These are phyloP conservation scores for Dipodomys merriami DNA, from an alignment of 2,113 vertebrate species.

Conservation along the genomic window DNA sequence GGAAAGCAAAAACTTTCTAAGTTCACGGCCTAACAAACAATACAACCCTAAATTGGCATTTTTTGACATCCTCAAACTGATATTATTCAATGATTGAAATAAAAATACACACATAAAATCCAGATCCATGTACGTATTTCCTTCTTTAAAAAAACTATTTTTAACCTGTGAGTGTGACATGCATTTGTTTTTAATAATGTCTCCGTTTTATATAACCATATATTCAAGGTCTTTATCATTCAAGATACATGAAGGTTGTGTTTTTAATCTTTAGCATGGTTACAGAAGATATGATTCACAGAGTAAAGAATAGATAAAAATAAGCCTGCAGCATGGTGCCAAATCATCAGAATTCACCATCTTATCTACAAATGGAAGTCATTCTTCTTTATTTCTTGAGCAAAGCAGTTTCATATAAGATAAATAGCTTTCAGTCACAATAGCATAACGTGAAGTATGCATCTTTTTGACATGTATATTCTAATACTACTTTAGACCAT, in stretches of 20 bases:
- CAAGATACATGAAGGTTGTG: constrained; percentile 72
- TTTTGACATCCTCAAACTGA: neutral
- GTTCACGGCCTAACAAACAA: neutral
- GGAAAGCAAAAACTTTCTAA: constrained; percentile 32
- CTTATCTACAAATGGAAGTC: constrained; percentile 83
- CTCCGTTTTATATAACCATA: constrained; percentile 40
- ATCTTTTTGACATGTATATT: constrained; percentile 86
- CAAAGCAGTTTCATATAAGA: constrained; percentile 83
- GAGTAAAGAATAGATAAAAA: constrained; percentile 79
- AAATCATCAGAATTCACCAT: constrained; percentile 83
- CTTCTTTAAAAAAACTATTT: constrained; percentile 58
- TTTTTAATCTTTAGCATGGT: constrained; percentile 79
- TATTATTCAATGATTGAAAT: constrained; percentile 41
- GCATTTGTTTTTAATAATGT: constrained; percentile 52
- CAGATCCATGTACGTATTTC: constrained; percentile 41
- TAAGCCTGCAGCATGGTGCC: constrained; percentile 72
- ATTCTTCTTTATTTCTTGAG: constrained; percentile 84
- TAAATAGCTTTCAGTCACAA: constrained; percentile 85
- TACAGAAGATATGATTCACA: constrained; percentile 74
- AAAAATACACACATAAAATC: constrained; percentile 64
- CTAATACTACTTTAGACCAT: constrained; percentile 76
- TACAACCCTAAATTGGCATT: neutral
- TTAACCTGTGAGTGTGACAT: constrained; percentile 50
- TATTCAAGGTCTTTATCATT: constrained; percentile 70
- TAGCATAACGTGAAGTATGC: constrained; percentile 81